Evolutionary conservation across 2,888 invertebrate species (phyloP), one percentile per base, ranked within the genome.

Genomic region (Phortica okadai): DNA sequence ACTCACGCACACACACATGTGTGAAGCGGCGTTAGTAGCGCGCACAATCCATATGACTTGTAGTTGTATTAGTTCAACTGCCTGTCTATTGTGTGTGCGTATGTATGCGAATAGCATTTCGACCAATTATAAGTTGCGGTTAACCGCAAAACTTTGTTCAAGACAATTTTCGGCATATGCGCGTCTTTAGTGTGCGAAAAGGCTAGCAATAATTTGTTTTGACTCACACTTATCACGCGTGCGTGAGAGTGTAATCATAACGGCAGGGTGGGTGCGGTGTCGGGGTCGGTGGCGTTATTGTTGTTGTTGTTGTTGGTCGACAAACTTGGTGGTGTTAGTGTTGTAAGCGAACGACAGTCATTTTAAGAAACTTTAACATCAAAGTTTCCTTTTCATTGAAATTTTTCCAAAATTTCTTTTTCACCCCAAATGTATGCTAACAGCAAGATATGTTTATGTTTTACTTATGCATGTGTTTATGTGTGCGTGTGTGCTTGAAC

Each of bases 111-210:
- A 16, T 25, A 69, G 21, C 87, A 87, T 87, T 84, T 89, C 90
- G 88, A 90, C 91, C 91, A 91, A 91, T 91, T 91, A 91, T 89
- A 91, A 90, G 90, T 90, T 91, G 91, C 82, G 91, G 91, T 91
- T 91, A 91, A 91, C 91, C 91, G 88, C 91, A 91, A 90, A 90
- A 90, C 44, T 89, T 89, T 89, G 89, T 90, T 89, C 87, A 86
- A 87, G 89, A 89, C 88, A 89, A 88, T 86, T 84, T 85, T 87
- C 86, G 81, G 82, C 81, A 79, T 79, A 81, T 80, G 79, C 83
- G 82, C 77, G 79, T 64, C 64, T 74, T 77, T 74, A 78, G 79
- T 45, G 87, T 82, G 81, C 79, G 78, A 87, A 80, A 76, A 75
- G 66, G 79, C 77, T 54, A 14, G 70, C 41, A 59, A 33, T 33